phyloP scores from a whole-genome alignment of 2,113 vertebrate genomes.

The Aptenodytes patagonicus region DNA sequence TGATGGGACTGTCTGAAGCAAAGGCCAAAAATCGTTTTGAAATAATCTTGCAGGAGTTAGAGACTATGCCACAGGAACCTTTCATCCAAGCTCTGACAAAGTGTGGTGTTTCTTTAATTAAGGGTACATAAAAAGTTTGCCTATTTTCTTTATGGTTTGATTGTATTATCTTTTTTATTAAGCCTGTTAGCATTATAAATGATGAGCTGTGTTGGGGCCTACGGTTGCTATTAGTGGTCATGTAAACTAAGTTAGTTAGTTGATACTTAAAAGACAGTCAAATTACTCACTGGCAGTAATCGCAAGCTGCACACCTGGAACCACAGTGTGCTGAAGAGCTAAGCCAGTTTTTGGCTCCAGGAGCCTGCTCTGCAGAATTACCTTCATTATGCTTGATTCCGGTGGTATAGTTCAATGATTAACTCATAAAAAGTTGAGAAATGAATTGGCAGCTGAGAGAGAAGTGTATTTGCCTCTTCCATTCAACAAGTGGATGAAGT shows the following conservation, averaged over 20 bases:
- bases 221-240: background rate
- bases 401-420: background rate
- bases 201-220: background rate
- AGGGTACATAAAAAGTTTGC: background rate
- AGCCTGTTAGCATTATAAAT: background rate
- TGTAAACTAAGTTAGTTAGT: background rate
- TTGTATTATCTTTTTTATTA: background rate
- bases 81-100: background rate
- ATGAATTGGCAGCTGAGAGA: background rate
- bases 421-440: background rate
- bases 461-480: background rate
- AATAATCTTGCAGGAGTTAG: background rate
- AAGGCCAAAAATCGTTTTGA: background rate
- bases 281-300: background rate
- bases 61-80: background rate
- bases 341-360: background rate
- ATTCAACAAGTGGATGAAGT: background rate
- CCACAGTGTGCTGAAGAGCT: background rate
- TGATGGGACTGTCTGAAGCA: background rate
- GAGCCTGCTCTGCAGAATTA: background rate
- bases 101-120: background rate
- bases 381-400: background rate
- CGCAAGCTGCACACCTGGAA: background rate
- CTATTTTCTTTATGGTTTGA: background rate
- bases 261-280: conserved; percentile 5